A percentile compares a stretch with the other conserved stretches of the same genome.
These are phyloP conservation scores for Phalloptychus januarius DNA, from an alignment of 2,797 vertebrate species.

Conservation along the genomic window DNA sequence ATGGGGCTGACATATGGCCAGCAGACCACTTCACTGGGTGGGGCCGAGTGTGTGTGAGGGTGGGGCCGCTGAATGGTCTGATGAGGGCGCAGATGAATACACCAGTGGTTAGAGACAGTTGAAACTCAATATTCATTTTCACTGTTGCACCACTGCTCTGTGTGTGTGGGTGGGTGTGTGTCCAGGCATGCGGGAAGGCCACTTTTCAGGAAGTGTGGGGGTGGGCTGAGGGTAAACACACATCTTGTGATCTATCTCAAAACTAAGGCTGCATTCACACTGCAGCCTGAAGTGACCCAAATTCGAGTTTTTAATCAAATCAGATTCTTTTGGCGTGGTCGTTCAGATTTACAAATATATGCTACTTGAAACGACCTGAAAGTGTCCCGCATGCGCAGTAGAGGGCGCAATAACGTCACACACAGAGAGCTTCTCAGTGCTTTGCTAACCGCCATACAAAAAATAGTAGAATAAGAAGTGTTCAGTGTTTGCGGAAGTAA, in stretches of 20 bases:
- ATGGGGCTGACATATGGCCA: conserved; percentile 82
- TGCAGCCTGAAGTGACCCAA: no score
- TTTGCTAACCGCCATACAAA: no score
- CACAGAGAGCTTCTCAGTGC: no score
- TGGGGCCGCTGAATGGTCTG: conserved; percentile 68
- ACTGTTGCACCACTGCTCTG: conserved; percentile 56
- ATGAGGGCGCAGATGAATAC: conserved; percentile 72
- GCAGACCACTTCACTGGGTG: conserved; percentile 74
- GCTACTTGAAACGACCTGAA: no score
- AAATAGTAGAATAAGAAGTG: no score
- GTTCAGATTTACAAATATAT: no score
- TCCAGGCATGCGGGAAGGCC: conserved; percentile 1
- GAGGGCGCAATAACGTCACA: no score
- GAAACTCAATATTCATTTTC: conserved; percentile 75
- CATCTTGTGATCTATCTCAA: neutral
- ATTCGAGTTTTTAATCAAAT: no score
- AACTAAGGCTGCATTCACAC: no score
- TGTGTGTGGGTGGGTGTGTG: neutral
- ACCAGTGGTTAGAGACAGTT: conserved; percentile 75
- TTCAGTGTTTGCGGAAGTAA: no score
- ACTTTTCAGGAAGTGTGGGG: neutral
- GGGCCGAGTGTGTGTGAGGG: conserved; percentile 63
- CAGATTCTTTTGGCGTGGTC: no score
- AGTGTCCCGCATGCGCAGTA: no score
- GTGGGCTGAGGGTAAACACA: neutral